These are phyloP conservation scores for Caenorhabditis sulstoni DNA, from an alignment of 2,888 invertebrate species.

Conservation along the genomic window DNA sequence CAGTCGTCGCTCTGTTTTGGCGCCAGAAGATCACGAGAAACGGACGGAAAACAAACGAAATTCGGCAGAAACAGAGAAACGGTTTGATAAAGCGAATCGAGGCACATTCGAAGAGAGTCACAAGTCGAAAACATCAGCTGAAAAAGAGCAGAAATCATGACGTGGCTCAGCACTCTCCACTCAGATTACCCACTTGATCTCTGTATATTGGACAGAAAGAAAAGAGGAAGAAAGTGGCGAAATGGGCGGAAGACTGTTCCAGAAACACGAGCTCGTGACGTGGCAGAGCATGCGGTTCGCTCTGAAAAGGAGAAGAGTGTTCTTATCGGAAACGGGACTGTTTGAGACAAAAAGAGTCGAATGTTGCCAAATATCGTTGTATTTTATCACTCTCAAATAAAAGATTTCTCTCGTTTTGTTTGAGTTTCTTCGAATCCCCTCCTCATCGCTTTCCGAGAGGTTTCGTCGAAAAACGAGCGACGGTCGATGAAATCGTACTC, in stretches of 20 bases:
- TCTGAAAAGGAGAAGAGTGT: not conserved
- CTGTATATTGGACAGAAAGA: conserved; percentile 26
- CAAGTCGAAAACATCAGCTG: conserved; percentile 15
- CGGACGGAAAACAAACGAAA: conserved; percentile 40
- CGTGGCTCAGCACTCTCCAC: conserved; percentile 36
- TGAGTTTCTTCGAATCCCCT: no score
- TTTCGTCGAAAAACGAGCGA: conserved; percentile 23
- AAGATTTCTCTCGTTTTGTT: no score
- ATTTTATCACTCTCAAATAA: no score
- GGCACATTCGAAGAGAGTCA: conserved; percentile 6
- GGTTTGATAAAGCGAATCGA: conserved; percentile 13
- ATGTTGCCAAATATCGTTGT: no score
- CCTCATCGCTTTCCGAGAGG: no score
- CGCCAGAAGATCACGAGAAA: conserved; percentile 14
- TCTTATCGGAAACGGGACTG: no score
- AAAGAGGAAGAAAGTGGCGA: not conserved
- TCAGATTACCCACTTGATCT: conserved; percentile 43
- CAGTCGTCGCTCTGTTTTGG: conserved; percentile 5
- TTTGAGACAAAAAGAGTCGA: no score
- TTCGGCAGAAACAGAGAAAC: conserved; percentile 20
- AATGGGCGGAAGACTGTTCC: not conserved
- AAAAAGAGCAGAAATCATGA: conserved; percentile 50
- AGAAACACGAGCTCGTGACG: no score
- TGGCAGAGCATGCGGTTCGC: not conserved
- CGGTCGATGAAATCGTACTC: conserved; percentile 19